Conservation (phyloP, 2,113 vertebrate genomes). For the Tympanuchus pallidicinctus region DNA sequence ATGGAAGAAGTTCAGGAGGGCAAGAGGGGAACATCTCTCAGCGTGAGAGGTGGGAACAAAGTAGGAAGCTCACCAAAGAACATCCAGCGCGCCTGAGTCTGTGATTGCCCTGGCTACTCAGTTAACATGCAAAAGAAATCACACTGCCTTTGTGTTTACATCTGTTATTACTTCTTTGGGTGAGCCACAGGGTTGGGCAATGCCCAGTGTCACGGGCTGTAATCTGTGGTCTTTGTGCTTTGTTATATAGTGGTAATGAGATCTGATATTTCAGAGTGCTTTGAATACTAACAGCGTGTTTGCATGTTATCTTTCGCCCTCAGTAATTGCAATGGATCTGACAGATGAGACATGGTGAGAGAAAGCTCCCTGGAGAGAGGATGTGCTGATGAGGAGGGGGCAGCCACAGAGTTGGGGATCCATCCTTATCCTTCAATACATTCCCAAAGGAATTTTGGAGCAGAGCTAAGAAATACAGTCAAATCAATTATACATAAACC, state of each 20-base stretch:
- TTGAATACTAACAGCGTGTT: slow-evolving; percentile 4
- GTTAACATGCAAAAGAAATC: slow-evolving; percentile 23
- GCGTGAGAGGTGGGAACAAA: accelerated
- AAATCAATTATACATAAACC: background rate
- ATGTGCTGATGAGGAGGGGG: background rate
- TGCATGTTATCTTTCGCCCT: slow-evolving; percentile 32
- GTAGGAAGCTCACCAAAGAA: background rate
- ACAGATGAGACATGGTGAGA: background rate
- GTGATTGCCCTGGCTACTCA: background rate
- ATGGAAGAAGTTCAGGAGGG: background rate
- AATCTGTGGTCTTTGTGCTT: background rate
- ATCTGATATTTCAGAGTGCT: slow-evolving; percentile 7
- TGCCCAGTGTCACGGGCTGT: background rate
- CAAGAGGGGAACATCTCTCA: background rate
- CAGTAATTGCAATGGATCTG: background rate
- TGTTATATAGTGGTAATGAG: background rate
- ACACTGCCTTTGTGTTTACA: background rate
- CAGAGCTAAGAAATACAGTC: background rate
- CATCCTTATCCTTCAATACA: background rate
- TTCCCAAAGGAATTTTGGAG: background rate
- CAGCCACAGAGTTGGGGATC: background rate
- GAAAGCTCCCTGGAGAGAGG: background rate
- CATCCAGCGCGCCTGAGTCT: accelerated
- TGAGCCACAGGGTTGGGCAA: background rate
- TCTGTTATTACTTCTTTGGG: background rate